These are phyloP conservation scores for Chorisops tibialis DNA, from an alignment of 2,888 invertebrate genomes.

Conservation along the genomic window DNA sequence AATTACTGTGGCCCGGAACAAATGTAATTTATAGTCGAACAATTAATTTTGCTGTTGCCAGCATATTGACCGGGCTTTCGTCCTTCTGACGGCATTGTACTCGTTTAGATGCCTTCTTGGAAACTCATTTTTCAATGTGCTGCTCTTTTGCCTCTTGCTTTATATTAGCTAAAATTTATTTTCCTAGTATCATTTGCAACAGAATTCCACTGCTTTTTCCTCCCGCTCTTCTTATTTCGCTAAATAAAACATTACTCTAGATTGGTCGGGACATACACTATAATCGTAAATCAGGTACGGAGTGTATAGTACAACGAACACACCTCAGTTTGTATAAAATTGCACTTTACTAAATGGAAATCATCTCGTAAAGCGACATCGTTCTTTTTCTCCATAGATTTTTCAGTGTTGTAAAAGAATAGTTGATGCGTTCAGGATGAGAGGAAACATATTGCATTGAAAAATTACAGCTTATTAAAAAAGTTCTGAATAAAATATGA, in stretches of 20 bases:
- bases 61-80: too few relatives aligned
- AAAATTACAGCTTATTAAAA: too few relatives aligned
- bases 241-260: background rate
- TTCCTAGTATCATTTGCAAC: slow-evolving; percentile 4
- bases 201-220: background rate
- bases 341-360: background rate
- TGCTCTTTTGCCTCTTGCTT: background rate
- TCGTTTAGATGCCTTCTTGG: too few relatives aligned
- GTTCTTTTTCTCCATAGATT: background rate
- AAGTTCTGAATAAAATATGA: too few relatives aligned
- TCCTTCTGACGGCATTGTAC: too few relatives aligned
- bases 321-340: slow-evolving; percentile 6
- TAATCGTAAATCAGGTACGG: background rate
- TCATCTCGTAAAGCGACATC: background rate
- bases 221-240: background rate
- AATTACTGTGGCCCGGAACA: too few relatives aligned
- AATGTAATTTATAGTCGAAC: too few relatives aligned
- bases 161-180: background rate
- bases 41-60: too few relatives aligned
- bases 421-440: too few relatives aligned
- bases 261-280: background rate
- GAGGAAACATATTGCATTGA: too few relatives aligned
- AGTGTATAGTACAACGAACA: background rate
- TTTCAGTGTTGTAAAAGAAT: background rate
- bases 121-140: slow-evolving; percentile 3